Percentiles rank a stretch among this genome's conserved stretches.
phyloP scores from a whole-genome alignment of 2,113 vertebrate species.

The Tamias sibiricus region DNA sequence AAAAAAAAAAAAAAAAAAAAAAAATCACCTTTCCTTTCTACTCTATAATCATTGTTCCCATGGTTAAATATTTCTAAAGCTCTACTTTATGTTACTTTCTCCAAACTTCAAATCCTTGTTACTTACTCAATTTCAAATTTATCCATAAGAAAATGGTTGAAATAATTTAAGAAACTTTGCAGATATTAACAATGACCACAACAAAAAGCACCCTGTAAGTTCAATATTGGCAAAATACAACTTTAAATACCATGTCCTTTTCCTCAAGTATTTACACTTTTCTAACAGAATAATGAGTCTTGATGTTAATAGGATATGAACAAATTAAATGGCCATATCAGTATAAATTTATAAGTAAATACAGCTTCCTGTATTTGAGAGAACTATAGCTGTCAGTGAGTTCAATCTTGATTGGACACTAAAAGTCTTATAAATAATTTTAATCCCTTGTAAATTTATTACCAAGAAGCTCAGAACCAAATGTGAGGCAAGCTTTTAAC shows the following conservation, averaged over 20 bases:
- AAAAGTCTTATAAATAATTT: background rate
- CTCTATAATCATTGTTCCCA: background rate
- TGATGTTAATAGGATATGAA: background rate
- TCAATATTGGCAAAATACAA: background rate
- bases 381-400: background rate
- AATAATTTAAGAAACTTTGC: too few relatives aligned
- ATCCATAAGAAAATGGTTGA: background rate
- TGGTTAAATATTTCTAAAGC: background rate
- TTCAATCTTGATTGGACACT: background rate
- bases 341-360: background rate
- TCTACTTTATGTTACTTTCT: background rate
- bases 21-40: background rate
- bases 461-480: background rate
- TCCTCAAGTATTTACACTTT: background rate
- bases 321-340: background rate
- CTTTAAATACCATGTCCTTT: background rate
- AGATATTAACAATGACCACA: too few relatives aligned
- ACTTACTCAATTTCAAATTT: too few relatives aligned
- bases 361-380: too few relatives aligned
- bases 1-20: too few relatives aligned
- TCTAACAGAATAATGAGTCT: too few relatives aligned
- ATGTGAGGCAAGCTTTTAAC: too few relatives aligned
- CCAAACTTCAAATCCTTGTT: background rate
- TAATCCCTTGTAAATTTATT: background rate
- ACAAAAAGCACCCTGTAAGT: background rate